Evolutionary conservation across 2,888 invertebrate species (phyloP), one percentile per base, ranked within the genome.

Genomic region (Nycteola revayana): DNA sequence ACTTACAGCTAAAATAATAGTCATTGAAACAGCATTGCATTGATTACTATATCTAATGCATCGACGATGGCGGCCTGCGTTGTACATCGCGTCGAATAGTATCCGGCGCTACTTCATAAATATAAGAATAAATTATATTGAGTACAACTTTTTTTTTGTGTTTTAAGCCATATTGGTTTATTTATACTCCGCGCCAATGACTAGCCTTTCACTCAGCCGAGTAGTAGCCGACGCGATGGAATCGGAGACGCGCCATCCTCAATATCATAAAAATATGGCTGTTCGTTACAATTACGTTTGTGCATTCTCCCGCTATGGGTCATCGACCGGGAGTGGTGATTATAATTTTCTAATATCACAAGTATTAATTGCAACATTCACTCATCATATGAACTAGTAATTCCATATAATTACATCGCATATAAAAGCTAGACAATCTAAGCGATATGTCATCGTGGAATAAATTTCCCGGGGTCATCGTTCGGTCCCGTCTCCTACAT

Each of bases 261-360:
- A 77, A 74, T 76, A 77, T 78, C 60, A 66, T 71, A 75, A 80
- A 77, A 82, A 85, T 86, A 87, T 87, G 87, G 87, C 87, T 81
- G 79, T 64, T 70, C 64, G 68, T 80, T 68, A 72, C 77, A 71
- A 49, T 67, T 69, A 74, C 63, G 65, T 81, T 84, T 86, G 84
- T 86, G 86, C 81, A 74, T 70, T 42, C 61, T 53, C 56, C 54
- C 56, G 36, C 49, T 36, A 45, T 51, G 37, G 42, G 42, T 28
- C 51, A 27, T 43, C 36, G 34, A 52, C 50, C 45, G 42, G 51
- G 55, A 51, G 41, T 37, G 38, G 60, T 64, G 61, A 61, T 65
- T 55, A 70, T 63, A 66, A 59, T 66, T 67, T 53, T 57, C 85
- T 86, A 87, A 80, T 87, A 87, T 86, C 87, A 87, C 87, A 85